Evolutionary conservation across 2,888 invertebrate species (phyloP).

Genomic region (Apodemia mormo): DNA sequence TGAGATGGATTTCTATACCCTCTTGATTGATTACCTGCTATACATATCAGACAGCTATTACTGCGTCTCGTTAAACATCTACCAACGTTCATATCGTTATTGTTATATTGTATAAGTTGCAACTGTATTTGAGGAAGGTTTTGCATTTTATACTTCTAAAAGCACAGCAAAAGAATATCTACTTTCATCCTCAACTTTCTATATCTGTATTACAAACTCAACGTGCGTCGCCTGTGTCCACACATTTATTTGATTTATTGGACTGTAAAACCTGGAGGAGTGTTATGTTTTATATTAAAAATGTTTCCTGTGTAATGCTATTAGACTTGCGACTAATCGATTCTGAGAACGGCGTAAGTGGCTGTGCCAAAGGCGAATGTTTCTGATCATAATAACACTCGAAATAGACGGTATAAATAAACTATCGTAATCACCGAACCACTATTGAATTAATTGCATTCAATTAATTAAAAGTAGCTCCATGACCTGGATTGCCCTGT

Average conservation of each 20-base stretch:
- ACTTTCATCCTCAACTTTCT: too few species aligned
- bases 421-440: neutral
- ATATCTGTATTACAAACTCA: too few species aligned
- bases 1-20: too few species aligned
- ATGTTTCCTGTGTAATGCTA: neutral
- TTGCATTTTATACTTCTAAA: too few species aligned
- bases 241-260: neutral
- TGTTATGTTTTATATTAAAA: neutral
- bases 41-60: too few species aligned
- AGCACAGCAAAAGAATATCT: too few species aligned
- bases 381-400: conserved; percentile 24
- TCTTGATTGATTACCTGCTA: too few species aligned
- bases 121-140: too few species aligned
- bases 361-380: conserved; percentile 39
- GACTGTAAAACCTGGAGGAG: neutral
- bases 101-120: too few species aligned
- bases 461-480: neutral
- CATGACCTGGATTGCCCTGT: neutral
- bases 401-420: conserved; percentile 26
- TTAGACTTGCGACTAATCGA: conserved; percentile 5
- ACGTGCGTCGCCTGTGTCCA: too few species aligned
- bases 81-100: too few species aligned
- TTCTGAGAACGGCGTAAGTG: conserved; percentile 41
- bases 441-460: neutral
- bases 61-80: too few species aligned